phyloP scores from a whole-genome alignment of 30 jellyfish, hydroid and myxozoan species.

The Hydractinia echinata region DNA sequence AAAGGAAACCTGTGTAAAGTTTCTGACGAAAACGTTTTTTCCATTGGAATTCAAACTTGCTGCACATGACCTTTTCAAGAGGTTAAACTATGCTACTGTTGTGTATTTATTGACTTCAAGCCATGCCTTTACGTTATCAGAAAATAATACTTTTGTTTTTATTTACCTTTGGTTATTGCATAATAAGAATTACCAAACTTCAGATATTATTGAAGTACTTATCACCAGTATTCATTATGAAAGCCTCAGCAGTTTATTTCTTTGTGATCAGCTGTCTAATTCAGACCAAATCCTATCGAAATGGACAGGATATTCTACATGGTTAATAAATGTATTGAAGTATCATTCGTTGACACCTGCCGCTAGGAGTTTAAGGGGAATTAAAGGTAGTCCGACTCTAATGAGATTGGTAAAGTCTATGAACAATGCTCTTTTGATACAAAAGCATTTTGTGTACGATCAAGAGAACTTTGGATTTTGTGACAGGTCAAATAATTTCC shows the following conservation, averaged over 20 bases:
- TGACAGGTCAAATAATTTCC: not conserved
- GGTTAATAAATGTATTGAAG: slow-evolving; percentile 25
- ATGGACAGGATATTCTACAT: slow-evolving; percentile 32
- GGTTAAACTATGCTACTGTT: slow-evolving; percentile 1
- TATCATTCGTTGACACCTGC: slow-evolving; percentile 26
- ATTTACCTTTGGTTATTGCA: slow-evolving; percentile 18
- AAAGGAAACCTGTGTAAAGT: slow-evolving; percentile 14
- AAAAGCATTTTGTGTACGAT: slow-evolving; percentile 13
- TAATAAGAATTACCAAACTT: slow-evolving; percentile 14
- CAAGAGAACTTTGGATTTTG: not conserved
- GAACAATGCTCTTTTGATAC: not conserved
- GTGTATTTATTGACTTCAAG: not conserved
- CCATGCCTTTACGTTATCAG: slow-evolving; percentile 9
- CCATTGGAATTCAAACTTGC: slow-evolving; percentile 26
- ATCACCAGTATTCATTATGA: slow-evolving; percentile 1
- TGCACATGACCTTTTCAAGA: slow-evolving; percentile 15
- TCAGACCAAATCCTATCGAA: not conserved
- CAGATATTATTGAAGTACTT: slow-evolving; percentile 23
- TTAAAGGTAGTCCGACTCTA: not conserved
- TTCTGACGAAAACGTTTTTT: slow-evolving; percentile 16
- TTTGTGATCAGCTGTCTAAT: slow-evolving; percentile 14
- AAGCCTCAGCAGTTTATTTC: not conserved
- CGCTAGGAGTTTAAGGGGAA: slow-evolving; percentile 18
- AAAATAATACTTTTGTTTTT: slow-evolving; percentile 19
- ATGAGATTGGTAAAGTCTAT: not conserved